A percentile compares a stretch with the other conserved stretches of the same genome.
Evolutionary conservation across 1,140 invertebrate genomes (phyloP).

Genomic region (Heliconius himera): DNA sequence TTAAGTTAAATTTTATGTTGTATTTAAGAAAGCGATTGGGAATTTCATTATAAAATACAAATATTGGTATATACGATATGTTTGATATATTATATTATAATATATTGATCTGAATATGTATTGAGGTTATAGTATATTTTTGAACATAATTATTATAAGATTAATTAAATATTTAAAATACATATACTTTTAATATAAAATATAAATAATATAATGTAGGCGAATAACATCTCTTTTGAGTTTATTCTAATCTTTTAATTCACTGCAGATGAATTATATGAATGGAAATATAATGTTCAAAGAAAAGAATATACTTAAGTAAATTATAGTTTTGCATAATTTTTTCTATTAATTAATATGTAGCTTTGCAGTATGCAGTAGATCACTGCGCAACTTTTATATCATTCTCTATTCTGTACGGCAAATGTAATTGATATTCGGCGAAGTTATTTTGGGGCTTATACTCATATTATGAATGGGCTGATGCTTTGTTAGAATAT

Average conservation of each 20-base stretch:
- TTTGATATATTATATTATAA: no score
- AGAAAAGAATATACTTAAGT: not conserved
- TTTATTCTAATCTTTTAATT: not conserved
- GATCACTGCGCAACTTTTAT: not conserved
- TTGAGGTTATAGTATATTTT: no score
- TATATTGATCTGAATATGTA: no score
- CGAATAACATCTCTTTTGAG: not conserved
- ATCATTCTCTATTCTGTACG: not conserved
- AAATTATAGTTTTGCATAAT: not conserved
- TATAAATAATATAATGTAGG: no score
- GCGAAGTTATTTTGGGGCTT: not conserved
- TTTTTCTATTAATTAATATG: constrained; percentile 13
- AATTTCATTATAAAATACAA: no score
- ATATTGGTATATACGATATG: no score
- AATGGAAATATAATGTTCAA: constrained; percentile 4
- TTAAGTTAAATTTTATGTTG: no score
- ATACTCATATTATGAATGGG: not conserved
- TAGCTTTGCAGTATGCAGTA: constrained; percentile 11
- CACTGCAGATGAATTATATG: not conserved
- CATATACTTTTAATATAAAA: not conserved
- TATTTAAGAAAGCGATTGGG: no score
- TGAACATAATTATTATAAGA: no score
- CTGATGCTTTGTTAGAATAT: not conserved
- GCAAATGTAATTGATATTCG: not conserved
- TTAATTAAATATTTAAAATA: not conserved